Evolutionary conservation across 2,113 vertebrate genomes (phyloP), one percentile per base, ranked within the genome.

Genomic region (Indicator indicator): DNA sequence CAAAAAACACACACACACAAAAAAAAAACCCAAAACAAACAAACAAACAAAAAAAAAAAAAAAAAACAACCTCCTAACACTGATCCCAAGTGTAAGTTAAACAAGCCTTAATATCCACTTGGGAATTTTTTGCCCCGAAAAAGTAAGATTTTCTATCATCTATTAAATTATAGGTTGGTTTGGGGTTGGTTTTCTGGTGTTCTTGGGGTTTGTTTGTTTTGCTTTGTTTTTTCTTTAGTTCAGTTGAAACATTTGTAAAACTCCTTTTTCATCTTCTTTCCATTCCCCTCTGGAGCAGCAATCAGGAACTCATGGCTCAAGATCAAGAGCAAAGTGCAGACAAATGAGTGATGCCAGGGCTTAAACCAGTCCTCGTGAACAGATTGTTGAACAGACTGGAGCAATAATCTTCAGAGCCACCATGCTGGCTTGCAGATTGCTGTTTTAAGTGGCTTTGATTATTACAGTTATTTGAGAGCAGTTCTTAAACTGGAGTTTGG

Each of bases 381-480:
- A 97, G 96, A 97, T 97, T 97, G 95, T 87, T 48, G 89, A 93
- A 95, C 96, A 97, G 91, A 92, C 90, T 97, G 94, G 68, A 94
- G 81, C 93, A 96, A 95, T 97, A 97, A 96, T 97, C 94, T 97
- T 97, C 83, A 80, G 69, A 95, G 91, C 86, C 90, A 95, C 88
- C 90, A 96, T 65, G 94, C 95, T 97, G 96, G 75, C 74, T 97
- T 95, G 59, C 91, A 97, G 92, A 96, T 95, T 97, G 90, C 80
- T 93, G 42, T 95, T 97, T 94, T 95, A 94, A 95, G 93, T 89
- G 68, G 52, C 80, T 96, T 97, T 96, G 91, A 94, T 97, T 97
- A 94, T 96, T 95, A 93, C 79, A 82, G 84, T 93, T 90, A 94
- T 95, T 96, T 97, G 94, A 95, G 91, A 93, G 71, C n/a, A 89